phyloP scores from a whole-genome alignment of 1,140 invertebrate genomes.

The Sarcophaga bullata region DNA sequence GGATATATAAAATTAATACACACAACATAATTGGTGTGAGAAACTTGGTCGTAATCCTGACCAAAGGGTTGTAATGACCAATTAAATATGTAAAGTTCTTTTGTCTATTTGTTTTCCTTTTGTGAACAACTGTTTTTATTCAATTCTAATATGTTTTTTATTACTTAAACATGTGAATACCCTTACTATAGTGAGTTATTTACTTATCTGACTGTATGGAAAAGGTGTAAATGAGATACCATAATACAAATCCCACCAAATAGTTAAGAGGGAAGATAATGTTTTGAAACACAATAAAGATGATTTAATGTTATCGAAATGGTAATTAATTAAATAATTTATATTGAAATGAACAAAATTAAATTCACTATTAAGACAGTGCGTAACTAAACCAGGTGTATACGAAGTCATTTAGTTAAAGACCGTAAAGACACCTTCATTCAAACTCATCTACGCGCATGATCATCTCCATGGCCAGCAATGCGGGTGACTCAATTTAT shows the following conservation, averaged over 20 bases:
- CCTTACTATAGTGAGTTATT: no score
- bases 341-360: neutral
- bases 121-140: no score
- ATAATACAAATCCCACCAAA: conserved; percentile 29
- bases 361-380: neutral
- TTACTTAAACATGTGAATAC: no score
- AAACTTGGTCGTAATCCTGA: no score
- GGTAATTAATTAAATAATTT: conserved; percentile 35
- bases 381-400: conserved; percentile 22
- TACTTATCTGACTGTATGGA: neutral
- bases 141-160: no score
- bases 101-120: no score
- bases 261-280: neutral
- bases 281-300: conserved; percentile 22
- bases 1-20: no score
- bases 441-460: neutral
- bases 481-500: conserved; percentile 20
- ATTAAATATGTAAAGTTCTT: no score
- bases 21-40: no score
- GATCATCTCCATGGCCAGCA: neutral
- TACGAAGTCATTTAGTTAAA: conserved; percentile 31
- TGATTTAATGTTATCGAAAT: conserved; percentile 25
- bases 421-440: conserved; percentile 15
- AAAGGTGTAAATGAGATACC: conserved; percentile 30
- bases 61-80: no score